Base-by-base conservation (phyloP, 2,797 vertebrate species). In the Craterocephalus amniculus region DNA sequence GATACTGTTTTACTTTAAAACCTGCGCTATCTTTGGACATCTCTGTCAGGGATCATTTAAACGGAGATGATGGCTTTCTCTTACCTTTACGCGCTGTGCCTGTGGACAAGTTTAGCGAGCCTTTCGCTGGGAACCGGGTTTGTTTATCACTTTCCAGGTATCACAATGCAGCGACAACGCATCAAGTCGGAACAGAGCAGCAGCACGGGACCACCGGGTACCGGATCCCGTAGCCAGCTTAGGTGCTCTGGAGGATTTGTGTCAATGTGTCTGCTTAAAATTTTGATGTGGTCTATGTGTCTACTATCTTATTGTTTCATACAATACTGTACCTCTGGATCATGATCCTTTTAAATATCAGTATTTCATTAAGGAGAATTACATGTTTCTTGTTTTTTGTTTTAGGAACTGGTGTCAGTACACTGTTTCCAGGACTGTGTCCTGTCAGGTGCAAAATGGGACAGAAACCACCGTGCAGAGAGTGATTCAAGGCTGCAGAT, bases 331-430 rank as follows among this genome's bases (percentile, higher is more conserved):
- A 31, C 11, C 35, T 55, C 5, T 16, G 8, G 5, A 40, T 10
- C 12, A 11, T 22, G 22, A 48, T 35, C 6, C 11, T 48, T 49
- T 26, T 6, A 3, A 26, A 40, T n/a, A 3, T 11, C 35, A 2
- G 36, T 32, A 3, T 1, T 48, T 13, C 12, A 18, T 20, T 5
- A 6, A 51, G 34, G 20, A 32, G 7, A 12, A 27, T 63, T 10
- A 24, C 16, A 57, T 71, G 6, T 76, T 0, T 58, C 31, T 73
- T 5, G 13, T 69, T 75, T 57, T 76, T 2, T 67, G 0, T 70
- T 79, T 32, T 87, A 99, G 98, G 92, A 97, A 98, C 81, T 97
- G 98, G 97, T 99, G 98, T 85, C 96, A 97, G 87, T 96, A 96
- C 68, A 97, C 95, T 0, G 95, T 97, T 59, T 95, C 95, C 51